A percentile compares a stretch with the other conserved stretches of the same genome.
These are phyloP conservation scores for Uloborus plumipes DNA, from an alignment of 2,888 invertebrate species.

Conservation along the genomic window DNA sequence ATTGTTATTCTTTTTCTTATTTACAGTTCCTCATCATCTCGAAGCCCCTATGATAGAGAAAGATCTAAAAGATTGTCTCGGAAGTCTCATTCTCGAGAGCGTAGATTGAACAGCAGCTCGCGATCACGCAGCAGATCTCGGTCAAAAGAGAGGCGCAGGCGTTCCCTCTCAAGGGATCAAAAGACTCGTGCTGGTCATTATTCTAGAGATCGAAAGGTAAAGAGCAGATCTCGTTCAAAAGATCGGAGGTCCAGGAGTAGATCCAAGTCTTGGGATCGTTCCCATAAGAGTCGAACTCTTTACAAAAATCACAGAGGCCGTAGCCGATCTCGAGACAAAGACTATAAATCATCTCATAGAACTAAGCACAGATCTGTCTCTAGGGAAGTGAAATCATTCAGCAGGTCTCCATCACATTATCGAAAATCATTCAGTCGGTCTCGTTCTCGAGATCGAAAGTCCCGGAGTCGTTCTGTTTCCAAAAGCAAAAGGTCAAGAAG, in stretches of 20 bases:
- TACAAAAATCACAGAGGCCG: background rate
- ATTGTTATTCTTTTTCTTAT: background rate
- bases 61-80: background rate
- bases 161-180: slow-evolving; percentile 19
- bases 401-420: slow-evolving; percentile 24
- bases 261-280: slow-evolving; percentile 16
- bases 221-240: slow-evolving; percentile 13
- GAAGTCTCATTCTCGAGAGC: too few relatives aligned
- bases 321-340: slow-evolving; percentile 1
- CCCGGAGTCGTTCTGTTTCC: slow-evolving; percentile 34
- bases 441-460: slow-evolving; percentile 18
- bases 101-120: too few relatives aligned
- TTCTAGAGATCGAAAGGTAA: slow-evolving; percentile 10
- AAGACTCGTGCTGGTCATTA: background rate
- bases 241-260: slow-evolving; percentile 5
- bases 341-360: background rate
- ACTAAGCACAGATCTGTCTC: background rate
- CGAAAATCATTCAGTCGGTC: slow-evolving; percentile 28
- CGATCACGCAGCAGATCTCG: background rate
- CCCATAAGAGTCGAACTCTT: background rate
- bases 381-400: background rate
- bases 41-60: slow-evolving; percentile 19
- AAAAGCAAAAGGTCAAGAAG: slow-evolving; percentile 32
- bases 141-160: slow-evolving; percentile 18
- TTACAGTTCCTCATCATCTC: slow-evolving; percentile 27